These are phyloP conservation scores for Pholis gunnellus DNA, from an alignment of 2,113 vertebrate genomes.

Conservation along the genomic window DNA sequence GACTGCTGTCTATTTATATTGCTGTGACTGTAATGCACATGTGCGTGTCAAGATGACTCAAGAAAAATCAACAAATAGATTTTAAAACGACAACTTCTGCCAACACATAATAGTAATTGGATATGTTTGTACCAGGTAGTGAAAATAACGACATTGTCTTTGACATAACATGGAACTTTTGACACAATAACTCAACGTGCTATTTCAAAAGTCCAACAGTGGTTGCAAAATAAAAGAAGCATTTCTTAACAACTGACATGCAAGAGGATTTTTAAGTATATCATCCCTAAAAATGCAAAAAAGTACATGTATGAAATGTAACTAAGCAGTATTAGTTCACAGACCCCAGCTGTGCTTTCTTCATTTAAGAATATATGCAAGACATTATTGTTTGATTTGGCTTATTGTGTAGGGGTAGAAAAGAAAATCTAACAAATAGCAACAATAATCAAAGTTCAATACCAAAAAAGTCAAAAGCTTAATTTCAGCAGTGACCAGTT, in stretches of 20 bases:
- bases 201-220: background rate
- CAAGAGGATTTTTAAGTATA: background rate
- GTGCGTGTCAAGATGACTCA: background rate
- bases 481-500: background rate
- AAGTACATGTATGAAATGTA: background rate
- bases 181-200: background rate
- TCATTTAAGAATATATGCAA: background rate
- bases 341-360: background rate
- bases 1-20: conserved; percentile 43
- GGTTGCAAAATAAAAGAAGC: background rate
- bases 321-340: background rate
- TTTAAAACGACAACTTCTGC: background rate
- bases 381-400: background rate
- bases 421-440: background rate
- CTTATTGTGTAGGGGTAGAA: background rate
- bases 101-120: background rate
- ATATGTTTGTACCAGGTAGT: background rate
- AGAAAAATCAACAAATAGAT: conserved; percentile 1
- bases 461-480: background rate
- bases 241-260: background rate
- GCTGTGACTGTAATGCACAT: conserved; percentile 1
- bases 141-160: background rate
- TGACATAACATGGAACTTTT: background rate
- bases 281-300: background rate
- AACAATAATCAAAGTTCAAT: background rate